These are phyloP conservation scores for Cydia amplana DNA, from an alignment of 1,140 invertebrate species.

Conservation along the genomic window DNA sequence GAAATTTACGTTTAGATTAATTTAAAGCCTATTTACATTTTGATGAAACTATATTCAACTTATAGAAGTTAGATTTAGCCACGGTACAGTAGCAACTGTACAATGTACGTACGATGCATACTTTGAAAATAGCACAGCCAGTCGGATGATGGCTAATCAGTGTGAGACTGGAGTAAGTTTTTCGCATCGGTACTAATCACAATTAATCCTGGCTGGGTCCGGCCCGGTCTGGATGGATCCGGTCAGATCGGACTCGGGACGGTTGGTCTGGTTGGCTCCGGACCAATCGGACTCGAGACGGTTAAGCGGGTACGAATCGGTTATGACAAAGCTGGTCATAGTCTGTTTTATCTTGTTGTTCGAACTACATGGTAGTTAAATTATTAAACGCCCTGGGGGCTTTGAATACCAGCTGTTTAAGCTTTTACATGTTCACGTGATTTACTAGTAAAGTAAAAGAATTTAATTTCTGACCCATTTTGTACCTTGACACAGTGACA, in stretches of 20 bases:
- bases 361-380: not conserved
- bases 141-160: conserved; percentile 7
- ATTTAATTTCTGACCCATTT: no score
- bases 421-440: not conserved
- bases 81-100: not conserved
- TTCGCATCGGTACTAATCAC: conserved; percentile 51
- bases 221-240: conserved; percentile 27
- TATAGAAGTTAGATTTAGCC: not conserved
- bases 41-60: not conserved
- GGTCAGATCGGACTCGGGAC: conserved; percentile 44
- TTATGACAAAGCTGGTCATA: conserved; percentile 36
- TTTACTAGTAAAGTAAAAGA: no score
- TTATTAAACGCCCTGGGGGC: no score
- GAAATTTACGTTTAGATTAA: no score
- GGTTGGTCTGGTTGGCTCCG: conserved; percentile 35
- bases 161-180: conserved; percentile 42
- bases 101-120: not conserved
- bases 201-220: conserved; percentile 49
- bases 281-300: conserved; percentile 45
- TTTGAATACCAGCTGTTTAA: no score
- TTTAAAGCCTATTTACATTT: no score
- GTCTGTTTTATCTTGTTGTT: conserved; percentile 6
- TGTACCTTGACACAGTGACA: no score
- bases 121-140: not conserved
- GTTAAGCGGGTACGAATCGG: conserved; percentile 50